Conservation (phyloP, 2,113 vertebrate species). For the Vireo altiloquus region DNA sequence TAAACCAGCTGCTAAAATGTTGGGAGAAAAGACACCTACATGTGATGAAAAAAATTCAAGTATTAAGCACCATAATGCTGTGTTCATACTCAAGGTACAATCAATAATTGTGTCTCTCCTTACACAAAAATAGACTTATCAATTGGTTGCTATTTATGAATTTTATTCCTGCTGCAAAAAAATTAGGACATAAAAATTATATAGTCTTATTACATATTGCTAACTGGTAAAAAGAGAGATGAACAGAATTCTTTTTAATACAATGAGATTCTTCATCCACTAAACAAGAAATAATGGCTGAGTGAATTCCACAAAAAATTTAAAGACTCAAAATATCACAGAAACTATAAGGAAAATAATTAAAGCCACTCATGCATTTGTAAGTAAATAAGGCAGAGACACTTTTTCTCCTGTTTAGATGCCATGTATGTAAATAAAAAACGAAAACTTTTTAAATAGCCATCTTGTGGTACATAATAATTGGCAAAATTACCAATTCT, state of each 20-base stretch:
- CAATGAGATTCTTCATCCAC: not conserved
- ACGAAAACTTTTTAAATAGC: conserved; percentile 26
- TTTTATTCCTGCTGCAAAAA: not conserved
- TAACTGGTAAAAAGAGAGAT: not conserved
- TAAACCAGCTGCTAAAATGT: not conserved
- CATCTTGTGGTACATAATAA: conserved; percentile 21
- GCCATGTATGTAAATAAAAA: conserved; percentile 11
- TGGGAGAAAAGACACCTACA: not conserved
- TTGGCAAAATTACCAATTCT: conserved; percentile 35
- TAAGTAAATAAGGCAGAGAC: conserved; percentile 3
- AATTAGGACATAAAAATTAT: not conserved
- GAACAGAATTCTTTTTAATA: not conserved
- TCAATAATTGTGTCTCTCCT: not conserved
- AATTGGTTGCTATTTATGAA: not conserved
- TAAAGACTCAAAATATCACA: not conserved
- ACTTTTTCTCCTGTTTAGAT: not conserved
- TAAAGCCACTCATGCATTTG: not conserved
- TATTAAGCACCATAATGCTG: not conserved
- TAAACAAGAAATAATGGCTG: not conserved
- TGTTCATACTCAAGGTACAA: not conserved
- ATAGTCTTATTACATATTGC: not conserved
- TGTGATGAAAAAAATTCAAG: not conserved
- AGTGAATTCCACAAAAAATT: not conserved
- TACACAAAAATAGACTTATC: not conserved
- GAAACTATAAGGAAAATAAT: not conserved